Base-by-base conservation (phyloP, 2,113 vertebrate species). In the Osmerus eperlanus region DNA sequence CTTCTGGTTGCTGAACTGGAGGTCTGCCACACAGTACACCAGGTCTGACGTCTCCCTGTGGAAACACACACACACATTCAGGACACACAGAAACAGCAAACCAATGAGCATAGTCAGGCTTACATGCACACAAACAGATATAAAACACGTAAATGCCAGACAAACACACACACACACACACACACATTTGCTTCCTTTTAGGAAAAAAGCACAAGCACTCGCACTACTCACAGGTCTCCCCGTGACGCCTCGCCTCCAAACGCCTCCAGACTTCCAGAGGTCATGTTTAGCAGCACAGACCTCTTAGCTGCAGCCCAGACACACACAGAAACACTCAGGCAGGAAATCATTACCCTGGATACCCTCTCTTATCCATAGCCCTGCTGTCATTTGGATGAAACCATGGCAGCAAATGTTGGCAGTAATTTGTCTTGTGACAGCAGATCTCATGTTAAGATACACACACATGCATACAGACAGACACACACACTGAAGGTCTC, bases 1-100 rank as follows among this genome's bases (percentile, higher is more conserved):
- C 52, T 94, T 96, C 60, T 93, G 92, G 78, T 95, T 96, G 78
- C 87, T 95, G 86, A 94, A 93, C 84, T 95, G 93, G 62, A 96
- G 91, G 74, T 97, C 94, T 0, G 93, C 90, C 15, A 95, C 78
- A 0, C 91, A 95, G 52, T 87, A 89, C 21, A 97, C 93, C 83
- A 98, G 81, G 72, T 95, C 95, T 1, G 95, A 94, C 0, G 92
- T 92, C 81, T 97, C 96, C 71, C 96, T 99, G 85, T 0, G 70
- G 54, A 53, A 4, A 52, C n/a, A 53, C 23, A 65, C 47, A 29
- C 23, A 47, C 25, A 68, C 28, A 61, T 21, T 6, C 21, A 47
- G 28, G 3, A 25, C 8, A 41, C 63, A 9, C 2, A 23, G 9
- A 70, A 4, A 36, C 59, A 65, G 36, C 51, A 5, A 12, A n/a